Percentiles rank a stretch among this genome's conserved stretches.
phyloP scores from a whole-genome alignment of 2,888 invertebrate genomes.

The Papilio elwesi region DNA sequence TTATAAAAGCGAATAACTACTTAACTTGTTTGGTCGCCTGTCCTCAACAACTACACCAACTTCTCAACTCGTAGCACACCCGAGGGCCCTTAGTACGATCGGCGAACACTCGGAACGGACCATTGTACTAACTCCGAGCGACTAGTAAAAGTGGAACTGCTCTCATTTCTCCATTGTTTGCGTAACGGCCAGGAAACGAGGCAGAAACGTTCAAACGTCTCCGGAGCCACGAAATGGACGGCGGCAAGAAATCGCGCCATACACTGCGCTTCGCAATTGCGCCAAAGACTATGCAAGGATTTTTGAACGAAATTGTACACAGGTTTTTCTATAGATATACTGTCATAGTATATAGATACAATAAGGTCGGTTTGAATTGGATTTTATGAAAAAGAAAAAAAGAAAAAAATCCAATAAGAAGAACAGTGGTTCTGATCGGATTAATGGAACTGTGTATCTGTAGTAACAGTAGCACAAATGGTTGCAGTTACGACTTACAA shows the following conservation, averaged over 20 bases:
- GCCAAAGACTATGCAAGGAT: slow-evolving; percentile 10
- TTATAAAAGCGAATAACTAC: background rate
- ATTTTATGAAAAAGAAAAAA: too few relatives aligned
- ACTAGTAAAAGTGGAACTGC: slow-evolving; percentile 33
- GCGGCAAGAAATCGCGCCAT: slow-evolving; percentile 18
- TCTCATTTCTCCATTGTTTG: slow-evolving; percentile 45
- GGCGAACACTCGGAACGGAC: background rate
- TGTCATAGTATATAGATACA: too few relatives aligned
- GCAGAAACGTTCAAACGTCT: slow-evolving; percentile 38
- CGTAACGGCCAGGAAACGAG: slow-evolving; percentile 45
- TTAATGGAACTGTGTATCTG: too few relatives aligned
- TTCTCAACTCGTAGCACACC: background rate
- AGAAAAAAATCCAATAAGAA: too few relatives aligned
- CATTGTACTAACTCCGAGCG: slow-evolving; percentile 17
- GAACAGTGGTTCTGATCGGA: too few relatives aligned
- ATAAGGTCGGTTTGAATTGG: too few relatives aligned
- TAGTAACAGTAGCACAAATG: too few relatives aligned
- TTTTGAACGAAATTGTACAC: background rate
- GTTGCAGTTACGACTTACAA: too few relatives aligned
- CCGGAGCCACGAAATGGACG: slow-evolving; percentile 31
- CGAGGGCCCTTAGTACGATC: slow-evolving; percentile 8
- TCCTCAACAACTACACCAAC: too few relatives aligned
- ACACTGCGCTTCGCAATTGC: slow-evolving; percentile 1
- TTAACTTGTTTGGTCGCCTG: background rate
- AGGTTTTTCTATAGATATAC: background rate